phyloP scores from a whole-genome alignment of 2,113 vertebrate species.

The Xiphophorus maculatus region DNA sequence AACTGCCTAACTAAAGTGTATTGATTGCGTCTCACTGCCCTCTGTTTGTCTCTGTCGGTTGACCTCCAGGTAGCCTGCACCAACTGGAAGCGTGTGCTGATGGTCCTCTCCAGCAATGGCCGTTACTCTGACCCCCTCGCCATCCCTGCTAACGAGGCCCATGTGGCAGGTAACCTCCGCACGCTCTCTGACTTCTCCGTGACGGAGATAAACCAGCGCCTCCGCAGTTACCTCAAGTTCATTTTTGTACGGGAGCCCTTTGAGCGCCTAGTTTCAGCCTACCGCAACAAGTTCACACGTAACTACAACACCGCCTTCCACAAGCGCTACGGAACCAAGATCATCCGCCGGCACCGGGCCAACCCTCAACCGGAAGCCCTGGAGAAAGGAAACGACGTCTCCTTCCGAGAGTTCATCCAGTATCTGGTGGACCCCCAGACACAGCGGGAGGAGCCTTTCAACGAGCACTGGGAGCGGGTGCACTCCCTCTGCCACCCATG shows the following conservation, averaged over 20 bases:
- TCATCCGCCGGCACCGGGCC: slow-evolving; percentile 86
- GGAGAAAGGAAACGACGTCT: slow-evolving; percentile 86
- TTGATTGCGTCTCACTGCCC: neutral
- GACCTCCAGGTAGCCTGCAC: slow-evolving; percentile 88
- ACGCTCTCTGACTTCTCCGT: slow-evolving; percentile 87
- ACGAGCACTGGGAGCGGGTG: slow-evolving; percentile 95
- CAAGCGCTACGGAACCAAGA: slow-evolving; percentile 90
- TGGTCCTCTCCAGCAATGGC: slow-evolving; percentile 87
- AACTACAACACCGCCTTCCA: slow-evolving; percentile 94
- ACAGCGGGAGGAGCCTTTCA: slow-evolving; percentile 88
- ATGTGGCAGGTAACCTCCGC: slow-evolving; percentile 85
- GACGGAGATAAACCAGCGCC: slow-evolving; percentile 88
- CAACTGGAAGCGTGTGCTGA: slow-evolving; percentile 96
- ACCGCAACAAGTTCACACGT: slow-evolving; percentile 92
- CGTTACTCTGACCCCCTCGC: slow-evolving; percentile 83
- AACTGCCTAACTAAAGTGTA: no score
- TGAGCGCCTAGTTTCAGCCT: slow-evolving; percentile 92
- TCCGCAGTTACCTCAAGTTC: slow-evolving; percentile 94
- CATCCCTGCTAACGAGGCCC: slow-evolving; percentile 92
- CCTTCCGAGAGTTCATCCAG: slow-evolving; percentile 91
- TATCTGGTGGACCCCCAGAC: slow-evolving; percentile 92
- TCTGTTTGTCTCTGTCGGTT: neutral
- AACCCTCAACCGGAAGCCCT: slow-evolving; percentile 79
- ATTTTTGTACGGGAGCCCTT: slow-evolving; percentile 94
- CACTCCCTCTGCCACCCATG: slow-evolving; percentile 95